phyloP scores from a whole-genome alignment of 2,113 vertebrate species.

The Peromyscus leucopus region DNA sequence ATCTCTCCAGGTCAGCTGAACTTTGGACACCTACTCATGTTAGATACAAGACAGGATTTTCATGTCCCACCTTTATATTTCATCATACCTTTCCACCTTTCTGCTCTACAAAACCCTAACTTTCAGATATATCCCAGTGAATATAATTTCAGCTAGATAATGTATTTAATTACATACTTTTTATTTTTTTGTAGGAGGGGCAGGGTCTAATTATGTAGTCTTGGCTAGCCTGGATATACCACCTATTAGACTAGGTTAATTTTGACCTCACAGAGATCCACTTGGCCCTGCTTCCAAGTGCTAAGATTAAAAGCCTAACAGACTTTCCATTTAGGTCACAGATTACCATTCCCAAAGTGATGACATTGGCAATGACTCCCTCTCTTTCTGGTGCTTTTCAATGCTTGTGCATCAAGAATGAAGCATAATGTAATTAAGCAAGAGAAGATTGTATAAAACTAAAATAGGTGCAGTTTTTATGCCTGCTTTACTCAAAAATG shows the following conservation, averaged over 20 bases:
- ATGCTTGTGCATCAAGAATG: not conserved
- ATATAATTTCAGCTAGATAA: not conserved
- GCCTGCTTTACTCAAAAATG: not conserved
- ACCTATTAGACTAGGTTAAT: not conserved
- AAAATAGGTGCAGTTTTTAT: not conserved
- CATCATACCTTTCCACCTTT: not conserved
- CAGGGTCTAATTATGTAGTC: not conserved
- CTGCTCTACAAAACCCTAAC: not conserved
- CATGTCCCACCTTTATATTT: too few species aligned
- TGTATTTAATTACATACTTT: fast-evolving
- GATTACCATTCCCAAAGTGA: not conserved
- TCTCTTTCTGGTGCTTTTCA: not conserved
- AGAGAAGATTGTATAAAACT: not conserved
- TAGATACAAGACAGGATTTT: not conserved
- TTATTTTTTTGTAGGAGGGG: not conserved
- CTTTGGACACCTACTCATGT: not conserved
- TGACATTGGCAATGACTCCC: not conserved
- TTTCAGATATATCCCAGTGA: not conserved
- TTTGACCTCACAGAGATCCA: not conserved
- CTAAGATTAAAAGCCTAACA: not conserved
- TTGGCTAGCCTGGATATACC: not conserved
- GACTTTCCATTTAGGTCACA: not conserved
- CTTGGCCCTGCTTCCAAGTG: too few species aligned
- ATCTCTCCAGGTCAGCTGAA: not conserved
- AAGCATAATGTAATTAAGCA: not conserved